Percentiles rank a stretch among this genome's conserved stretches.
phyloP scores from a whole-genome alignment of 2,888 invertebrate genomes.

The Andricus quercusramuli region DNA sequence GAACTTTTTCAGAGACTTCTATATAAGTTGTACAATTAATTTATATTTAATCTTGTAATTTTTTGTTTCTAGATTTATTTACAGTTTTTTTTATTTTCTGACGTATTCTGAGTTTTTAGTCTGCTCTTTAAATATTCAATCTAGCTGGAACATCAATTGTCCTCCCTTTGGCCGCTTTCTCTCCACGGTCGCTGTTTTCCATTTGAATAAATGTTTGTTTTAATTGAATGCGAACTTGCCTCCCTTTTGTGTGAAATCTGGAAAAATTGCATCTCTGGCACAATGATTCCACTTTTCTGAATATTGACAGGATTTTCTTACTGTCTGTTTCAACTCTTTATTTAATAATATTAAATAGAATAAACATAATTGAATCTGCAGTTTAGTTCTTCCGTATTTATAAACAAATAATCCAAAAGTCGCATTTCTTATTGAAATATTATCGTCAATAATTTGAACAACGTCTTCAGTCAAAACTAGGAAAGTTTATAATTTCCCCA shows the following conservation, averaged over 20 bases:
- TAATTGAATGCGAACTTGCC: constrained; percentile 24
- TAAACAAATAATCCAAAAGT: too few relatives aligned
- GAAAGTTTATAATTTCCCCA: too few relatives aligned
- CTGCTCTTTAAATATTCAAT: constrained; percentile 1
- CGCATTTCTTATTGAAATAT: neutral
- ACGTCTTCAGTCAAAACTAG: neutral
- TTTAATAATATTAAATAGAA: too few relatives aligned
- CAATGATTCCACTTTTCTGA: constrained; percentile 20
- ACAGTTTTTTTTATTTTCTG: neutral
- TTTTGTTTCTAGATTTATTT: too few relatives aligned
- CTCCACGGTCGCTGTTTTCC: constrained; percentile 20
- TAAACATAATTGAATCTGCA: too few relatives aligned
- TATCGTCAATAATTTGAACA: neutral
- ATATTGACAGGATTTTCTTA: neutral
- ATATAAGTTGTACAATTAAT: too few relatives aligned
- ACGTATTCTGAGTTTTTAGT: neutral
- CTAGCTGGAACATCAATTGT: constrained; percentile 19
- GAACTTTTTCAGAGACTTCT: neutral
- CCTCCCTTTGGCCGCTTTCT: constrained; percentile 14
- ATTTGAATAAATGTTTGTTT: constrained; percentile 38
- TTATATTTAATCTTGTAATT: too few relatives aligned
- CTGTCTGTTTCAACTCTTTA: neutral
- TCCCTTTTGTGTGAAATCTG: neutral
- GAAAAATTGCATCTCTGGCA: constrained; percentile 10
- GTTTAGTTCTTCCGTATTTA: neutral